Conservation (phyloP, 2,888 invertebrate species). For the Ceratothoa steindachneri region DNA sequence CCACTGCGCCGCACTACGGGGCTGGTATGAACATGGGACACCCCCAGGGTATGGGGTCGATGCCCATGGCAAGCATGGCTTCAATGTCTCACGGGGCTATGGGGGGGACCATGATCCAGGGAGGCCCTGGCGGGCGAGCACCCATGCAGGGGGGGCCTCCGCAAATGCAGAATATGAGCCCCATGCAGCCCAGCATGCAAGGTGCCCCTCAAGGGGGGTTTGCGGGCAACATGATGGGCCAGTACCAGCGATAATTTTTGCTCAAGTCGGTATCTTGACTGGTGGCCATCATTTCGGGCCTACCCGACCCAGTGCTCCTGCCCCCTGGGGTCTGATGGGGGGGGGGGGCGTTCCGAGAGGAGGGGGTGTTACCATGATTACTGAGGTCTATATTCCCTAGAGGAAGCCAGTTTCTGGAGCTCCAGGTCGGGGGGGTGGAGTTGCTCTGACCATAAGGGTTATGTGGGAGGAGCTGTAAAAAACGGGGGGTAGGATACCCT, state of each 20-base stretch:
- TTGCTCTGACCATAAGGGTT: too few relatives aligned
- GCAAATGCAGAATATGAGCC: constrained; percentile 16
- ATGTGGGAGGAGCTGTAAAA: too few relatives aligned
- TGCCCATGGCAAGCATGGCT: constrained; percentile 1
- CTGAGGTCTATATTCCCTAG: too few relatives aligned
- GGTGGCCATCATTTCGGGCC: too few relatives aligned
- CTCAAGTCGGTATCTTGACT: too few relatives aligned
- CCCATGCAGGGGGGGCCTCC: background rate
- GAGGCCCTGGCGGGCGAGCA: background rate
- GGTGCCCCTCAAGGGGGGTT: constrained; percentile 4
- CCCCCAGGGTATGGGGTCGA: background rate
- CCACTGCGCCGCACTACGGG: background rate
- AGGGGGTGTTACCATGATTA: too few relatives aligned
- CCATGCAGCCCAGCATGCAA: constrained; percentile 27
- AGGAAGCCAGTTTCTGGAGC: too few relatives aligned
- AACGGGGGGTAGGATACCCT: too few relatives aligned
- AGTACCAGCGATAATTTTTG: background rate
- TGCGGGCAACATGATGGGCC: constrained; percentile 3
- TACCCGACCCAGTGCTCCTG: too few relatives aligned
- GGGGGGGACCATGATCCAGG: background rate
- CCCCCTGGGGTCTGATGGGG: too few relatives aligned
- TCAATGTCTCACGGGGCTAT: background rate
- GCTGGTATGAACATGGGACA: background rate
- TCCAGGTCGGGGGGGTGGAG: too few relatives aligned
- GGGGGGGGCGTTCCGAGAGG: too few relatives aligned